Base-by-base conservation (phyloP, 2,113 vertebrate species). In the Rousettus leschenaultii region DNA sequence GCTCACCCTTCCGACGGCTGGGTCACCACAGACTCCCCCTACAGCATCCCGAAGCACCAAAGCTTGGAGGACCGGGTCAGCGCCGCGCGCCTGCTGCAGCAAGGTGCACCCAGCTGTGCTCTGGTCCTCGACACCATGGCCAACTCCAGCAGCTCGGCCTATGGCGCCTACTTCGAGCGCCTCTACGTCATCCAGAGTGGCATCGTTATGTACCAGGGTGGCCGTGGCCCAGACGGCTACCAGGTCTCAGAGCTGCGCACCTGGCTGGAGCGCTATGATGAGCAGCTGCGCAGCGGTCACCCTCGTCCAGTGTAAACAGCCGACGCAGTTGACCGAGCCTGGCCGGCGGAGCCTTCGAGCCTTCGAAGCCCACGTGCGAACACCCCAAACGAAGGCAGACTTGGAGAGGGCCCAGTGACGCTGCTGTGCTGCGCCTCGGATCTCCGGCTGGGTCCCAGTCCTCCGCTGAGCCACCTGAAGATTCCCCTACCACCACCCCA, bases 111-210 rank as follows among this genome's bases (percentile, higher is more conserved):
- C 0, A 99, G 98, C 75, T 99, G 99, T 96, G 98, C 98, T 16
- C 98, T 99, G 95, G 99, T 99, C 92, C 99, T 99, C 43, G 99
- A 99, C 98, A 99, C 99, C 95, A 99, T 99, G 99, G 98, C 99
- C 98, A 99, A 99, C 98, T 98, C 99, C 89, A 99, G 99, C 98
- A 99, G 99, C 98, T 99, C 99, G 13, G 99, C 99, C 97, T 99
- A 99, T 87, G 99, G 99, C n/a, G 99, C 99, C 63, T 99, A 99
- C 98, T 99, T 99, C 94, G 99, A 99, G 98, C 99, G 99, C 97
- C 99, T 99, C 95, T 99, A 99, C 94, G 98, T 99, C 95, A 98
- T 99, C 92, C 99, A 99, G 98, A 99, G 99, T 59, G 99, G 99
- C 93, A 99, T 98, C 95, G 98, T 99, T 96, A 99, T 99, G 97